Percentiles rank a stretch among this genome's conserved stretches.
Conservation (phyloP, 2,797 vertebrate species). For the Myotis vivesi region DNA sequence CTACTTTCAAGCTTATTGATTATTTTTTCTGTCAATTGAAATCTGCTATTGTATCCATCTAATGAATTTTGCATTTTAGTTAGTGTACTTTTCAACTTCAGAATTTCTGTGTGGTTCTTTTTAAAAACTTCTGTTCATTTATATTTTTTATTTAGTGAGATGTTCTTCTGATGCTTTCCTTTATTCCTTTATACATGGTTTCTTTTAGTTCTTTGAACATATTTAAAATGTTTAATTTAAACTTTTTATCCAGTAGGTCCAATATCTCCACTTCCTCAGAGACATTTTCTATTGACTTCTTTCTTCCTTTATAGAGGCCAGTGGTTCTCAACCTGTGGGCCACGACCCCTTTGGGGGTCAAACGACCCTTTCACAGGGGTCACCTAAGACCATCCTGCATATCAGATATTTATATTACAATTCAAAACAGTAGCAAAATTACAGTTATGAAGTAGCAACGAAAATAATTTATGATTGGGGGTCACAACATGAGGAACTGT, state of each 20-base stretch:
- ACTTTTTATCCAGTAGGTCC: not conserved
- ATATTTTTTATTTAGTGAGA: not conserved
- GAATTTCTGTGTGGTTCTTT: not conserved
- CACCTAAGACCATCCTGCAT: too few species aligned
- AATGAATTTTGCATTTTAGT: conserved; percentile 15
- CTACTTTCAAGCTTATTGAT: not conserved
- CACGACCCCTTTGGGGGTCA: too few species aligned
- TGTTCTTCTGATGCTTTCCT: not conserved
- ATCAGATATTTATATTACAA: too few species aligned
- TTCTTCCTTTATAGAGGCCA: not conserved
- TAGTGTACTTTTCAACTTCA: not conserved
- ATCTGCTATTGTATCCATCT: not conserved
- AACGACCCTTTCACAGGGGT: too few species aligned
- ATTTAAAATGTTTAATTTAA: not conserved
- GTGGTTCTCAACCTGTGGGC: too few species aligned
- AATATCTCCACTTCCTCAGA: not conserved
- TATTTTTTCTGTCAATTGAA: not conserved
- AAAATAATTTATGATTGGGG: too few species aligned
- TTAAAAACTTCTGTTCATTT: not conserved
- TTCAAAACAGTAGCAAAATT: too few species aligned
- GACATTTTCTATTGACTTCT: not conserved
- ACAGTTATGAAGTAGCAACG: too few species aligned
- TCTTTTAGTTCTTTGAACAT: not conserved
- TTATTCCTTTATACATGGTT: not conserved
- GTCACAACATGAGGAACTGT: too few species aligned